These are phyloP conservation scores for Tyrannus savana DNA, from an alignment of 2,113 vertebrate genomes.

Conservation along the genomic window DNA sequence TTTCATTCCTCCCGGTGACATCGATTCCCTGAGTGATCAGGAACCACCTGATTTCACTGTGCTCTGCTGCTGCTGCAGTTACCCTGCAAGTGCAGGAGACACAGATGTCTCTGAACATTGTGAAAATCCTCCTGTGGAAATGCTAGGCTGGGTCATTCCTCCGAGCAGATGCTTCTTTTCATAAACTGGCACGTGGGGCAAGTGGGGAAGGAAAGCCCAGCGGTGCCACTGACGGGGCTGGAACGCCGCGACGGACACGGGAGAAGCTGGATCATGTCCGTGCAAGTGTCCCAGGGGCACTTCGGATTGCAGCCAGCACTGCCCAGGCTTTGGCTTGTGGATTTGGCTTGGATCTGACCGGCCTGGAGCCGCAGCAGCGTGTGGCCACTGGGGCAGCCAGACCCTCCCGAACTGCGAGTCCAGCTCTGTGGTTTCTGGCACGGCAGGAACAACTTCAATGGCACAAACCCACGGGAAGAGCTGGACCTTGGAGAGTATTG, in stretches of 20 bases:
- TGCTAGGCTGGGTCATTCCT: neutral
- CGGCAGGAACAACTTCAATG: neutral
- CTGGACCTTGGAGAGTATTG: neutral
- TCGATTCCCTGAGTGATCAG: neutral
- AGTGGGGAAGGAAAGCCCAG: neutral
- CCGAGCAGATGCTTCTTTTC: neutral
- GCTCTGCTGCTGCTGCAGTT: neutral
- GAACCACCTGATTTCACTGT: neutral
- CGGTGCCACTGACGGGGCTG: neutral
- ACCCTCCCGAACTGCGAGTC: neutral
- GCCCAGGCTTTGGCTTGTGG: neutral
- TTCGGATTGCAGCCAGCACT: neutral
- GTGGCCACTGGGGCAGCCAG: neutral
- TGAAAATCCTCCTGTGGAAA: neutral
- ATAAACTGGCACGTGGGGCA: rapidly evolving
- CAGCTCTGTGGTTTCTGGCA: slow-evolving; percentile 8
- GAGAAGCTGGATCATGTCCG: neutral
- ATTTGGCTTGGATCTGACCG: neutral
- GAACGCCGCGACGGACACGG: rapidly evolving
- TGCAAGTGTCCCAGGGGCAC: neutral
- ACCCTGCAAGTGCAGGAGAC: neutral
- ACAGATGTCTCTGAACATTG: neutral
- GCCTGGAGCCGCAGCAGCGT: neutral
- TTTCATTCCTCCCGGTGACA: neutral
- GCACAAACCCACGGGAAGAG: neutral